Evolutionary conservation across 2,797 vertebrate genomes (phyloP).

Genomic region (Nannoperca obscura): DNA sequence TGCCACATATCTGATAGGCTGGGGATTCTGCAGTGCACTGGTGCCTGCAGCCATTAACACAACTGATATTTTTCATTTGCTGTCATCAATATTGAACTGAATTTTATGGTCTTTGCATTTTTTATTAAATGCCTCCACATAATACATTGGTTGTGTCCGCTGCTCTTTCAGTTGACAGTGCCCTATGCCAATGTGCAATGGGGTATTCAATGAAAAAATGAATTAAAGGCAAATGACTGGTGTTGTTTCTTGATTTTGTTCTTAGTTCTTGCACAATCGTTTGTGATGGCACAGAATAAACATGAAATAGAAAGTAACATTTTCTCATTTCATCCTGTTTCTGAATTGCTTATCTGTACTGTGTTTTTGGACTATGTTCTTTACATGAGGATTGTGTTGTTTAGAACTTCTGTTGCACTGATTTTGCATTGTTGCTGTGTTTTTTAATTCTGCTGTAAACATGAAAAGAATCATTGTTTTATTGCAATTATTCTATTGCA

Average conservation of each 20-base stretch:
- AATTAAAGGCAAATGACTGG: slow-evolving; percentile 14
- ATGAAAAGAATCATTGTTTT: neutral
- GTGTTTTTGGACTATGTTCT: slow-evolving; percentile 3
- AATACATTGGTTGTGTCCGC: neutral
- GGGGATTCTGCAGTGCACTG: slow-evolving; percentile 1
- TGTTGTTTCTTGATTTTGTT: neutral
- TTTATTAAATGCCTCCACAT: slow-evolving; percentile 31
- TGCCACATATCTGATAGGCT: slow-evolving; percentile 3
- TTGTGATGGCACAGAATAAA: neutral
- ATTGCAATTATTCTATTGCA: too few relatives aligned
- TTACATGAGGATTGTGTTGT: neutral
- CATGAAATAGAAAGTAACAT: slow-evolving; percentile 5
- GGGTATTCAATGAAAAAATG: slow-evolving; percentile 21
- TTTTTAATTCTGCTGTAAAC: neutral
- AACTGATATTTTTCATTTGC: slow-evolving; percentile 47
- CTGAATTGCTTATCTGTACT: neutral
- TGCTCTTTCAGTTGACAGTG: slow-evolving; percentile 11
- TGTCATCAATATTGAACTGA: slow-evolving; percentile 27
- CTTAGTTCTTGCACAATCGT: neutral
- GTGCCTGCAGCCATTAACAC: slow-evolving; percentile 19
- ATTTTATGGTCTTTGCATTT: slow-evolving; percentile 42
- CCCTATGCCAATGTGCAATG: neutral
- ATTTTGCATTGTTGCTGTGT: slow-evolving; percentile 23
- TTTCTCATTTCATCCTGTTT: neutral
- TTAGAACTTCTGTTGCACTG: neutral